Conservation (phyloP, 2,888 invertebrate genomes). For the Drosophila cyrtoloma region DNA sequence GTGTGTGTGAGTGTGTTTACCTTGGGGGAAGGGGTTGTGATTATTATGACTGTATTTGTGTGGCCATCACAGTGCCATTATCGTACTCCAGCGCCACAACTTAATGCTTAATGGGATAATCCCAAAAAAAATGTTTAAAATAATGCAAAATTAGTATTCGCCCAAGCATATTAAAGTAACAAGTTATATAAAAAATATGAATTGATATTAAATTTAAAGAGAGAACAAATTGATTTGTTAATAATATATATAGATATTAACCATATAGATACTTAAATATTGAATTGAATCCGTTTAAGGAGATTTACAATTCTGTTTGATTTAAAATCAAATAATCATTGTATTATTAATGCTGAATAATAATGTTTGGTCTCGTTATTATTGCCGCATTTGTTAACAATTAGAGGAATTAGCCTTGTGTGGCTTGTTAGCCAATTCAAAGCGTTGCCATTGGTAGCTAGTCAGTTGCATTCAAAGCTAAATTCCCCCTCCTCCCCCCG, state of each 20-base stretch:
- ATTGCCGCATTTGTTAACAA: slow-evolving; percentile 45
- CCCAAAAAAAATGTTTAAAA: slow-evolving; percentile 1
- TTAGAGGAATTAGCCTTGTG: slow-evolving; percentile 46
- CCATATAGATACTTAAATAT: neutral
- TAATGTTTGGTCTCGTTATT: slow-evolving; percentile 9
- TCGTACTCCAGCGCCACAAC: slow-evolving; percentile 7
- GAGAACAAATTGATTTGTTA: neutral
- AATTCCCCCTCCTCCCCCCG: neutral
- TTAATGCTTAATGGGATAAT: slow-evolving; percentile 30
- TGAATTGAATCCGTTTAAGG: neutral
- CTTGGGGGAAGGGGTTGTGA: slow-evolving; percentile 13
- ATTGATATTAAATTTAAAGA: neutral
- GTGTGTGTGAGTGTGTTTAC: slow-evolving; percentile 22
- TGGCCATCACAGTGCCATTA: slow-evolving; percentile 24
- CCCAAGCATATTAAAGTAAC: neutral
- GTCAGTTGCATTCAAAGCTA: slow-evolving; percentile 34
- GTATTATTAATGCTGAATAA: neutral
- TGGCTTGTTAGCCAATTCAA: slow-evolving; percentile 44
- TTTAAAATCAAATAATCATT: neutral
- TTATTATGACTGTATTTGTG: slow-evolving; percentile 48
- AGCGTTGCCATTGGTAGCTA: slow-evolving; percentile 32
- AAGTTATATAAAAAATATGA: too few relatives aligned
- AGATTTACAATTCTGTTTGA: neutral
- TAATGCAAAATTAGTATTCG: neutral
- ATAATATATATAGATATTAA: neutral